These are phyloP conservation scores for Tanytarsus gracilentus DNA, from an alignment of 2,888 invertebrate genomes.

Conservation along the genomic window DNA sequence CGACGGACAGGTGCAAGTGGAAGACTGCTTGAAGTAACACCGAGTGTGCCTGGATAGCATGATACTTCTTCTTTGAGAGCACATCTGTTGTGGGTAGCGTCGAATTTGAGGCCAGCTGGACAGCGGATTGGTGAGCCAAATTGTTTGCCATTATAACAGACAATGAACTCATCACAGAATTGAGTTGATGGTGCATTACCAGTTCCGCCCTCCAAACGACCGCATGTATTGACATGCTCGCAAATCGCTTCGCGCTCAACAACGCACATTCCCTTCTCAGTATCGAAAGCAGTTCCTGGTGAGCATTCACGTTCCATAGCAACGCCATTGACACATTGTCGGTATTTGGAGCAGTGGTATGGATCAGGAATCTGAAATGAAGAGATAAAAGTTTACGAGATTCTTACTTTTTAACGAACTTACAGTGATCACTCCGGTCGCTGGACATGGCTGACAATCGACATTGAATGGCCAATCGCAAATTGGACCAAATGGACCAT, in stretches of 20 bases:
- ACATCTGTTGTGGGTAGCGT: neutral
- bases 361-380: neutral
- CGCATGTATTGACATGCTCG: neutral
- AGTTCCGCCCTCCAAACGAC: neutral
- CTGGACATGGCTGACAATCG: conserved; percentile 4
- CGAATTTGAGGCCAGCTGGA: conserved; percentile 1
- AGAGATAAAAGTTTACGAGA: neutral
- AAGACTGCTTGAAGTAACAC: neutral
- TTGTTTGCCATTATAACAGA: neutral
- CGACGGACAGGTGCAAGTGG: neutral
- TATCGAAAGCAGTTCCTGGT: conserved; percentile 8
- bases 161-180: neutral
- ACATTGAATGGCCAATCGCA: conserved; percentile 10
- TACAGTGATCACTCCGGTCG: neutral
- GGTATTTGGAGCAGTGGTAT: neutral
- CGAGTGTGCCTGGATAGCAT: conserved; percentile 4
- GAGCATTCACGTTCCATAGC: conserved; percentile 3
- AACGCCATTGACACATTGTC: conserved; percentile 11
- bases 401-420: neutral
- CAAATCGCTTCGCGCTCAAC: neutral
- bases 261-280: neutral
- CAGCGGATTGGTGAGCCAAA: neutral
- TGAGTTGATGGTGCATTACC: conserved; percentile 1
- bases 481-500: neutral
- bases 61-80: neutral